phyloP scores from a whole-genome alignment of 1,140 invertebrate genomes.

The Onthophagus taurus region DNA sequence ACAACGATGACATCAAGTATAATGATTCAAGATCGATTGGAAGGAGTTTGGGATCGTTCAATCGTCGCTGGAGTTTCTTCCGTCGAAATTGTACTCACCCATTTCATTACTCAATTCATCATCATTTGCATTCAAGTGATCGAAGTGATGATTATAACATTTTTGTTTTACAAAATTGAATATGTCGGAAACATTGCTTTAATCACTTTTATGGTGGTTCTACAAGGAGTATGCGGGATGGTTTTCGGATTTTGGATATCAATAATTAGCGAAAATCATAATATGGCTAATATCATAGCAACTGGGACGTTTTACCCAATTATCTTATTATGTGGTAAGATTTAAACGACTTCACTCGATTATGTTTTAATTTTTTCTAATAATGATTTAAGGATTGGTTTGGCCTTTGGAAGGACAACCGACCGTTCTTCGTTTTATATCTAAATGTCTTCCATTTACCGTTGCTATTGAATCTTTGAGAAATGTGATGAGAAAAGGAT shows the following conservation, averaged over 20 bases:
- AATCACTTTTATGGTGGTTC: constrained; percentile 27
- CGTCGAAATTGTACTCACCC: constrained; percentile 51
- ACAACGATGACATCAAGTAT: constrained; percentile 66
- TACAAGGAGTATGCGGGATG: constrained; percentile 45
- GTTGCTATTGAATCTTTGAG: constrained; percentile 53
- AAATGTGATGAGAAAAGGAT: constrained; percentile 43
- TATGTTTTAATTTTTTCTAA: background rate
- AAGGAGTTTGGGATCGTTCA: constrained; percentile 68
- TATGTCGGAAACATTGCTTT: constrained; percentile 37
- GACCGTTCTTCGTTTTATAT: constrained; percentile 43
- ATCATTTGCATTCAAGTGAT: constrained; percentile 53
- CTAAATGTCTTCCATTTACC: constrained; percentile 55
- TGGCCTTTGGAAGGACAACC: constrained; percentile 84
- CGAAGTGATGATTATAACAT: constrained; percentile 44
- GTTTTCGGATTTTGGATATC: constrained; percentile 66
- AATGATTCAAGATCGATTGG: constrained; percentile 71
- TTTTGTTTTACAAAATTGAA: constrained; percentile 39
- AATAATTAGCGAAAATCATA: constrained; percentile 63
- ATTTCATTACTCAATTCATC: constrained; percentile 62
- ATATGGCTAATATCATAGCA: constrained; percentile 70
- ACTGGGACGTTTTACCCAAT: constrained; percentile 82
- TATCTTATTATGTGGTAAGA: constrained; percentile 71
- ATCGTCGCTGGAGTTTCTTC: constrained; percentile 57
- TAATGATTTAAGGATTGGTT: constrained; percentile 55
- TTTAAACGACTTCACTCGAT: too few relatives aligned